phyloP scores from a whole-genome alignment of 2,888 invertebrate genomes.

The Standfussiana lucernea region DNA sequence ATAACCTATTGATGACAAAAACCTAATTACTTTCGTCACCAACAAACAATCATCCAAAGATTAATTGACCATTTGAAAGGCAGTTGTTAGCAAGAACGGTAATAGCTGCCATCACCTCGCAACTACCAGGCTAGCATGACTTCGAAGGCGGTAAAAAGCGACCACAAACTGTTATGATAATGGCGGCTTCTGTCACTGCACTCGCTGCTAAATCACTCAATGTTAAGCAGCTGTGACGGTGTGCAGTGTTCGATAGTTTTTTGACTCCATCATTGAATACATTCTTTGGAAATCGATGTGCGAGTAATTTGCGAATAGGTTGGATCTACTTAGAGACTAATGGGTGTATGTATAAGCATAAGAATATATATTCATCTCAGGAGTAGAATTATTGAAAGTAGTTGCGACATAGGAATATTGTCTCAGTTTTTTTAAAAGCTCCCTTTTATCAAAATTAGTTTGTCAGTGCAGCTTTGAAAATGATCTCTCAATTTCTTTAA shows the following conservation, averaged over 20 bases:
- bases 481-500: not conserved
- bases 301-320: conserved; percentile 32
- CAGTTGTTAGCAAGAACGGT: conserved; percentile 37
- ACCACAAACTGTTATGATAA: conserved; percentile 13
- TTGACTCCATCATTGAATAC: conserved; percentile 52
- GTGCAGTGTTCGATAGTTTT: conserved; percentile 42
- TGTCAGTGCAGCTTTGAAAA: not conserved
- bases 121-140: conserved; percentile 6
- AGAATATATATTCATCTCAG: not conserved
- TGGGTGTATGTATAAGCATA: not conserved
- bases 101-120: conserved; percentile 38
- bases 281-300: conserved; percentile 32
- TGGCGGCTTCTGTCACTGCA: conserved; percentile 13
- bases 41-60: conserved; percentile 27
- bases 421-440: not conserved
- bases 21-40: conserved; percentile 21
- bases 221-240: conserved; percentile 48
- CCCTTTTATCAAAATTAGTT: not conserved
- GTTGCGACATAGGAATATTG: not conserved
- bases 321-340: conserved; percentile 3
- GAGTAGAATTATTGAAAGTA: not conserved
- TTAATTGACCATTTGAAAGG: conserved; percentile 36
- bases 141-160: conserved; percentile 1
- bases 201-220: conserved; percentile 61
- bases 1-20: not conserved